Evolutionary conservation across 2,113 vertebrate species (phyloP).

Genomic region (Anoura caudifer): DNA sequence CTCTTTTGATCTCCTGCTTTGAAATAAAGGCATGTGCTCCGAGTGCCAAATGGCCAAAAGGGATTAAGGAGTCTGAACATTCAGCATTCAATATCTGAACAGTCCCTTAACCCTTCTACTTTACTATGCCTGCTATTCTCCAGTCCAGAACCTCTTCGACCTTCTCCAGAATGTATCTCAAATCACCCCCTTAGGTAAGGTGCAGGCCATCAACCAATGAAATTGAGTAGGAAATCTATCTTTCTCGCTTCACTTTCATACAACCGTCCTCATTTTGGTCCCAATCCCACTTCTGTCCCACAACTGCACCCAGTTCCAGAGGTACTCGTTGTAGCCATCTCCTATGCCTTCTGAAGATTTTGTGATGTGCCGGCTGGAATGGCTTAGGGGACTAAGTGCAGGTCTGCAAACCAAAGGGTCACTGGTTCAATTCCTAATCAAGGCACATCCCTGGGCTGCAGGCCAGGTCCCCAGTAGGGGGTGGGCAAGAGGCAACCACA

Average conservation of each 20-base stretch:
- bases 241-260: neutral
- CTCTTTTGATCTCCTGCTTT: neutral
- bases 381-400: no score
- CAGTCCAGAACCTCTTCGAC: neutral
- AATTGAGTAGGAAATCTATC: neutral
- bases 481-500: no score
- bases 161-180: neutral
- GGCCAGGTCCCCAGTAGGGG: no score
- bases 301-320: neutral
- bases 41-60: neutral
- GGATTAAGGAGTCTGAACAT: neutral
- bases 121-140: neutral
- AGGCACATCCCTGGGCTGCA: no score
- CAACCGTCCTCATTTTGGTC: neutral
- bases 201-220: neutral
- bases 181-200: neutral
- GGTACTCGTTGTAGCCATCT: neutral
- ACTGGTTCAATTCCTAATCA: no score
- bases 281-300: neutral
- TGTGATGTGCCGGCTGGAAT: no score
- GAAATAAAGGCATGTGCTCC: neutral
- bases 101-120: neutral
- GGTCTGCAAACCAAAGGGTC: no score
- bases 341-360: neutral
- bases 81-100: neutral